Evolutionary conservation across 1,140 invertebrate genomes (phyloP), one percentile per base, ranked within the genome.

Genomic region (Panagrolaimus sp.): DNA sequence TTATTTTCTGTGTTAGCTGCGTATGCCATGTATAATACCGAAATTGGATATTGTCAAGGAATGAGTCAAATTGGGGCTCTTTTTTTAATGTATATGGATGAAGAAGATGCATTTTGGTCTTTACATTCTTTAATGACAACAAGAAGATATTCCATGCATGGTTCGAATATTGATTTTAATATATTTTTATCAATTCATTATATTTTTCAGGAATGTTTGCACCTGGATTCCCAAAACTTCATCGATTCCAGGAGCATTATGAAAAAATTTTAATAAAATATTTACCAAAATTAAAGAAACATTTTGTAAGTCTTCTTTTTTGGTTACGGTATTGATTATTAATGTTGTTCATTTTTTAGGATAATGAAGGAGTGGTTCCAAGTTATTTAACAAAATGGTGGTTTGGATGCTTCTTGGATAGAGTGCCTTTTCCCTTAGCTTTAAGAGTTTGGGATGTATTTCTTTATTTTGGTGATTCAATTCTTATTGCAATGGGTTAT

Each of bases 331-430:
- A 58, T 7, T 21, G 82, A 17, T 63, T 65, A 44, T 68, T 55
- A 63, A 66, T 63, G 55, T 45, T 69, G 71, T 66, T 48, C 78
- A 79, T 68, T 62, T 79, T 85, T 71, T 74, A 86, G 86, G 92
- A 96, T 83, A 91, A 91, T 83, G 91, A 94, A 85, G 93, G 78
- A 89, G 98, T 74, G 91, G 96, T 86, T 89, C 93, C 55, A 91
- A 94, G 81, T 87, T 98, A 26, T 98, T 97, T 85, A 93, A 94
- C 52, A 87, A 98, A 98, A 84, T 98, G 96, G 95, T 98, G 97
- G 87, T 96, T 99, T 84, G 95, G 98, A 78, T 96, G 96, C 85
- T 99, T 98, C 86, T 89, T 98, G 74, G 96, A 98, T 76, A 82
- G 87, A 72, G 84, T 84, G 12, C 85, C 79, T 17, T 83, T 83